Evolutionary conservation across 2,888 invertebrate species (phyloP), one percentile per base, ranked within the genome.

Genomic region (Sinohyriopsis cumingii): DNA sequence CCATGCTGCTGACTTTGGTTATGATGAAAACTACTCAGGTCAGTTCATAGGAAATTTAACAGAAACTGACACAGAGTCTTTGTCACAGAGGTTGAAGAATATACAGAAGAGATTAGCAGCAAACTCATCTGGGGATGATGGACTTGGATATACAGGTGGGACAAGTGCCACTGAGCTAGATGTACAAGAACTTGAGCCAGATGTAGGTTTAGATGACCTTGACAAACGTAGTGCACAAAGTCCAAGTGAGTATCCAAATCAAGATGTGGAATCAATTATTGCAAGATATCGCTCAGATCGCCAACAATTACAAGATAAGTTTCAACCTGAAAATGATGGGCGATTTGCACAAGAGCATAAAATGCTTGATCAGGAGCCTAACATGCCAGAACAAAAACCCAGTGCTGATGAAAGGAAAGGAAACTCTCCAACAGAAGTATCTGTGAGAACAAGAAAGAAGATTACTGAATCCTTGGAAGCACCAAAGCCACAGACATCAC

Each of bases 1-100:
- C 66, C 84, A 85, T 72, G 85, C 77, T 1, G 86, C 83, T 56
- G 85, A 85, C 63, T 70, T 86, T 9, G 82, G 83, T 20, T 81
- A 80, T 72, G 76, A 81, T 57, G 65, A 72, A 20, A 74, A 68
- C 3, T 79, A 76, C 53, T 73, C 68, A 28, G 82, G 81, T 12
- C 71, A 77, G 60, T 82, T 83, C 67, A 59, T 80, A 54, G 81
- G 78, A 12, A 77, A 78, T 7, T 72, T 74, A 70, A 69, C 73
- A 18, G 73, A 77, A 25, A 67, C 72, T n/a, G 75, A 75, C 22
- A 73, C 74, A n/a, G 73, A 74, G 18, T 71, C 75, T 19, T 64
- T 76, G 54, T 65, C 73, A 19, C 66, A 69, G 7, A 68, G 65
- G 28, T 64, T 72, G 54, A 65, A 65, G 33, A 59, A 55, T n/a